Conservation (phyloP, 2,888 invertebrate genomes). For the Yponomeuta plumbellus region DNA sequence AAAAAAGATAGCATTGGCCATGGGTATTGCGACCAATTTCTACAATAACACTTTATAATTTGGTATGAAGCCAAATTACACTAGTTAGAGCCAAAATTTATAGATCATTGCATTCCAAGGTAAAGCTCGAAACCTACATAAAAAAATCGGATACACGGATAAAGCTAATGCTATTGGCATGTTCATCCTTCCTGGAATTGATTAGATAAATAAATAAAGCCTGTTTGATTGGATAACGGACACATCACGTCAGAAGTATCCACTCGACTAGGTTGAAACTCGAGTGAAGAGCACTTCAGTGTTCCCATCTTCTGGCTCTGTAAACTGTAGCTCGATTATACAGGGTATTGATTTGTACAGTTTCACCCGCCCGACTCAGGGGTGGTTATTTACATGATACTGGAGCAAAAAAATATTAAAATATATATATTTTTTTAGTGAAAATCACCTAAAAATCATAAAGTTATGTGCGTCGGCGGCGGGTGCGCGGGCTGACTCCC, state of each 20-base stretch:
- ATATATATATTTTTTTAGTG: too few species aligned
- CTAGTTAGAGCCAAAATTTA: conserved; percentile 19
- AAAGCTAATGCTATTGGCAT: neutral
- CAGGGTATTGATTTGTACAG: too few species aligned
- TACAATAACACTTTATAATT: conserved; percentile 22
- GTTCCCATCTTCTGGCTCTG: too few species aligned
- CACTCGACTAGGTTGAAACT: neutral
- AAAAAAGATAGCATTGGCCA: conserved; percentile 3
- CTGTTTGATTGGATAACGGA: neutral
- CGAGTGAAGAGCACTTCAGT: too few species aligned
- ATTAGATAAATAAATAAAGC: neutral
- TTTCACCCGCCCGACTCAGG: too few species aligned
- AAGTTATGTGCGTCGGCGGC: too few species aligned
- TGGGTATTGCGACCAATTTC: conserved; percentile 2
- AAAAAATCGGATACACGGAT: neutral
- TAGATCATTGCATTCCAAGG: conserved; percentile 11
- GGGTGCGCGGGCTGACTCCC: too few species aligned
- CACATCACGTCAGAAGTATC: neutral
- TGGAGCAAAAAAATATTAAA: too few species aligned
- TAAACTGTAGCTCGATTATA: too few species aligned
- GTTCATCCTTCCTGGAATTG: conserved; percentile 3
- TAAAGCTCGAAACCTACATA: neutral
- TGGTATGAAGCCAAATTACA: conserved; percentile 36
- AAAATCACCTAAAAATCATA: too few species aligned
- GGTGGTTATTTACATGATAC: too few species aligned